Percentiles rank a stretch among this genome's conserved stretches.
Conservation (phyloP, 2,113 vertebrate genomes). For the Corythornis vintsioides region DNA sequence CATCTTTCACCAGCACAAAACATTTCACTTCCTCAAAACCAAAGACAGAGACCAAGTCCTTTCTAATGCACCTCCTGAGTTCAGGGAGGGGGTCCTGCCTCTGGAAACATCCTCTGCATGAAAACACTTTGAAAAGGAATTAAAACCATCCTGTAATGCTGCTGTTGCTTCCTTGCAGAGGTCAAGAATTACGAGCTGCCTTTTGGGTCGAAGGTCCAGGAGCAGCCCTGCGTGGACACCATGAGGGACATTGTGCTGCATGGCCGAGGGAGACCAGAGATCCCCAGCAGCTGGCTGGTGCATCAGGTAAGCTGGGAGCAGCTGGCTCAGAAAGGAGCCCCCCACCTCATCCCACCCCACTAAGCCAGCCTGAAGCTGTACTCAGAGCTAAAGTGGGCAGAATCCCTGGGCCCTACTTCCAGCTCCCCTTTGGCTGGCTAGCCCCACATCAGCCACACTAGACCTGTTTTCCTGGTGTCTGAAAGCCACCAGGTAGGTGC, state of each 20-base stretch:
- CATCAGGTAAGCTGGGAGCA: constrained; percentile 77
- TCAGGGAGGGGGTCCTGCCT: not conserved
- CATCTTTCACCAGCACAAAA: not conserved
- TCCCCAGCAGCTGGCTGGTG: constrained; percentile 81
- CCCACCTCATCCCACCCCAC: not conserved
- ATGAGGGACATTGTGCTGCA: constrained; percentile 90
- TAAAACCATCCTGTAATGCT: not conserved
- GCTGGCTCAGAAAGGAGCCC: not conserved
- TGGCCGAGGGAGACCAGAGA: constrained; percentile 86
- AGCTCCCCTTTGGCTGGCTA: not conserved
- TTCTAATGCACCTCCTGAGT: not conserved
- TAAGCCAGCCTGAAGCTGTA: not conserved
- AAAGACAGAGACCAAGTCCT: not conserved
- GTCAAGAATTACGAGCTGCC: constrained; percentile 86
- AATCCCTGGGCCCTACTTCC: not conserved
- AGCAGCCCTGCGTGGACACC: constrained; percentile 89
- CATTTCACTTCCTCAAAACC: not conserved
- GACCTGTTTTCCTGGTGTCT: not conserved
- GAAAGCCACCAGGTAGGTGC: not conserved
- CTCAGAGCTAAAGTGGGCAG: not conserved
- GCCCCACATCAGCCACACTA: not conserved
- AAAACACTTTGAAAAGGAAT: not conserved
- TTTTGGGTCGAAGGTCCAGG: constrained; percentile 86
- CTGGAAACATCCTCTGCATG: not conserved
- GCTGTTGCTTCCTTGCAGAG: constrained; percentile 71